These are phyloP conservation scores for Ammospiza nelsoni DNA, from an alignment of 2,113 vertebrate species.

Conservation along the genomic window DNA sequence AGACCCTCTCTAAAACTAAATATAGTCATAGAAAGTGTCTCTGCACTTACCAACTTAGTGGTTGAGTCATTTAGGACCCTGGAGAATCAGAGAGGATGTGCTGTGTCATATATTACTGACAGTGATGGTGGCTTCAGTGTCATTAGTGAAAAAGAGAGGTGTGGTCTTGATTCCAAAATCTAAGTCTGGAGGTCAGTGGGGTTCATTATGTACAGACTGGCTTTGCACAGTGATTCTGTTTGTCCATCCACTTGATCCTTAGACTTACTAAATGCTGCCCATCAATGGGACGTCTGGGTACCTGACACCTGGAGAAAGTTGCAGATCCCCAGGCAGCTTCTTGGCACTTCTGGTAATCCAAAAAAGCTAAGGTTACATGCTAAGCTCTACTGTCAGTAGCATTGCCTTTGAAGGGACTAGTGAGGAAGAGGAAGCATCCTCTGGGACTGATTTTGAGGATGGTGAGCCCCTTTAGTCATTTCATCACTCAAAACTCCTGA, in stretches of 20 bases:
- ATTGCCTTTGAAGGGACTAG: background rate
- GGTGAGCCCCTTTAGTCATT: background rate
- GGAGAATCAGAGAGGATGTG: background rate
- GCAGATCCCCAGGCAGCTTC: background rate
- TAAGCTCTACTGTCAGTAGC: background rate
- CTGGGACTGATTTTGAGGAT: background rate
- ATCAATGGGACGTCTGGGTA: background rate
- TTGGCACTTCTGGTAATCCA: background rate
- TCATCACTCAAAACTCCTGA: background rate
- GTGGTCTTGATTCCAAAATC: background rate
- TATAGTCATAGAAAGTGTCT: conserved; percentile 45
- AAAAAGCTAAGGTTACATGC: background rate
- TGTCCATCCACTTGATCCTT: background rate
- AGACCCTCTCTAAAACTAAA: conserved; percentile 54
- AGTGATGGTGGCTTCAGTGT: background rate
- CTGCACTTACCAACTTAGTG: background rate
- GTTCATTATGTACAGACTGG: background rate
- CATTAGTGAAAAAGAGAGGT: background rate
- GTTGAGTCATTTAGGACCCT: conserved; percentile 12
- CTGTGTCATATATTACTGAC: background rate
- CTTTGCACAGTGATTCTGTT: background rate
- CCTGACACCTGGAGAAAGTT: background rate
- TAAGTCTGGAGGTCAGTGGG: background rate
- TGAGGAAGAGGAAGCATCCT: background rate
- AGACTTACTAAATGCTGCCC: background rate